Base-by-base conservation (phyloP, 2,888 invertebrate genomes). In the Strigamia crassipes region DNA sequence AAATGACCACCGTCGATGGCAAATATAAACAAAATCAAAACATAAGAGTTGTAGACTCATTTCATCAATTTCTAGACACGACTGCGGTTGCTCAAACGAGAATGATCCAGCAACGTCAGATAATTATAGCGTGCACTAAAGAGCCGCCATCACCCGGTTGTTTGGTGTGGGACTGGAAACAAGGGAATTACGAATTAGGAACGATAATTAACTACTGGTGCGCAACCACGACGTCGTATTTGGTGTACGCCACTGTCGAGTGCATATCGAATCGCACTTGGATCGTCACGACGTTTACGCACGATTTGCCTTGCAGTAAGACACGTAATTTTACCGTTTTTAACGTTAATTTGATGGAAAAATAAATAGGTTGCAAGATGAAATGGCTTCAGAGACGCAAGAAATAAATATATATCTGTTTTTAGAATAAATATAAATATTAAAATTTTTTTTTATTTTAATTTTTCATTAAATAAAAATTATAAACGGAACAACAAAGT, bases 121-220 rank as follows among this genome's bases (percentile, higher is more conserved):
- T 18, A 51, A 51, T 3, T 51, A 3, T n/a, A 51, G 1, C 18
- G 15, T 51, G 51, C 8, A 51, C 6, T 18, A 51, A 51, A 9
- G 77, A 77, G 23, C 77, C 77, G 15, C 77, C 77, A 15, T 15
- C 31, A 15, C 77, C 77, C 9, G 31, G 12, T 6, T 77, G 77
- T 23, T 23, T 77, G n/a, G 27, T 77, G 8, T 77, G 77, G 77
- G 77, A 77, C 27, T 77, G 77, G 77, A 77, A 77, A 15, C 31
- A 38, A 77, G 38, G 38, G 21, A 77, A n/a, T 38, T 31, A 34
- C 9, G 31, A 77, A 38, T 15, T 38, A 23, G 77, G 77, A 13
- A 34, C 38, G 31, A 38, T 77, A 31, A 38, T 77, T 8, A 77
- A 77, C n/a, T 77, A 77, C 9, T 77, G 77, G 77, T 77, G 77